Base-by-base conservation (phyloP, 2,888 invertebrate genomes). In the Chrysolina haemoptera region DNA sequence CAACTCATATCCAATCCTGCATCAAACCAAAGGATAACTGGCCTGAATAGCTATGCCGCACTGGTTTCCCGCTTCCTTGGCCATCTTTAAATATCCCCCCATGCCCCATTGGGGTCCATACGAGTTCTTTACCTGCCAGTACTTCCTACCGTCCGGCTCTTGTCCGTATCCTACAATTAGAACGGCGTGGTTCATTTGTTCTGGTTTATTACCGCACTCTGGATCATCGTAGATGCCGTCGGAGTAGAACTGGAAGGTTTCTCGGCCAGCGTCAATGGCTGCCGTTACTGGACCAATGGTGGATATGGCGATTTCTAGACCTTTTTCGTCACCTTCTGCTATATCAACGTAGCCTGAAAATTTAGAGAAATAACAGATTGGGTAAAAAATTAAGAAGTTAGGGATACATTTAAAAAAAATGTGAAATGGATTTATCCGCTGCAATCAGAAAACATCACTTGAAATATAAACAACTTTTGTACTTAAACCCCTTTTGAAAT, bases 191-290 rank as follows among this genome's bases (percentile, higher is more conserved):
- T 97, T 96, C 72, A 97, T 89, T 76, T 91, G 88, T 50, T 90
- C 87, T 0, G 90, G 83, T 76, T 92, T 91, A 53, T 82, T 84
- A 12, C 82, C 83, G 89, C 98, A 98, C 64, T 91, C 88, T 62
- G 92, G 91, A 81, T 96, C 96, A 85, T 91, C 92, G 89, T 97
- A 98, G 68, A 98, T 92, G 46, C 95, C 95, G 80, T 90, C 89
- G 2, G 92, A 91, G 89, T 97, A 97, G 86, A 95, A 93, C 89
- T 97, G 96, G 92, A 97, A 96, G 75, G 93, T 92, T 84, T 92
- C 90, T 80, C 93, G 94, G 62, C 94, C 93, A 70, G 97, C 97
- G 89, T 98, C 97, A 84, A 98, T 96, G 82, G 96, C 97, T 59
- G 96, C 94, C 10, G 96, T 92, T 43, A 97, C 91, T 11, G 98